Percentiles rank a stretch among this genome's conserved stretches.
Conservation (phyloP, 2,113 vertebrate genomes). For the Prolemur simus region DNA sequence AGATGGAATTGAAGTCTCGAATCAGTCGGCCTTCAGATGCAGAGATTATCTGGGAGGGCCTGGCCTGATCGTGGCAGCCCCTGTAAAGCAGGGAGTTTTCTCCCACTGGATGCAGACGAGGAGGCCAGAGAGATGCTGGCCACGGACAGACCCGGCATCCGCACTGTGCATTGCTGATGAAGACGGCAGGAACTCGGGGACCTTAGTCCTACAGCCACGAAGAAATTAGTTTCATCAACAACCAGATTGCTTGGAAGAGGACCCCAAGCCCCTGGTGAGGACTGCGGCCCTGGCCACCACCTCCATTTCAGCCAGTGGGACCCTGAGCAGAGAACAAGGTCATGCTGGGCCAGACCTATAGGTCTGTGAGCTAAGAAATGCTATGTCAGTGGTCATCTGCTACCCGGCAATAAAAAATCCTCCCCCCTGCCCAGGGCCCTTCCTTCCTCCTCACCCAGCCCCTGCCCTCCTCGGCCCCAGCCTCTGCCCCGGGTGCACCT, state of each 20-base stretch:
- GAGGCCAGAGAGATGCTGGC: neutral
- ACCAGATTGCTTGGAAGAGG: neutral
- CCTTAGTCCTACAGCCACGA: neutral
- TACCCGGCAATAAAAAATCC: neutral
- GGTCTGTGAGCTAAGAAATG: neutral
- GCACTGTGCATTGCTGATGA: fast-evolving
- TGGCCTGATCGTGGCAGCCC: neutral
- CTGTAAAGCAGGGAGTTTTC: neutral
- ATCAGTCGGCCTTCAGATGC: neutral
- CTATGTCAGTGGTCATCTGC: neutral
- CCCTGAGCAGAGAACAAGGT: neutral
- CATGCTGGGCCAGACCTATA: neutral
- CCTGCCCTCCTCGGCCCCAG: neutral
- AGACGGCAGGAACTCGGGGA: neutral
- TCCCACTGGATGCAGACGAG: neutral
- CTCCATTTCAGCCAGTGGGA: neutral
- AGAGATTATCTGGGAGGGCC: neutral
- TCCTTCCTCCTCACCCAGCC: neutral
- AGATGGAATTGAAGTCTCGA: neutral
- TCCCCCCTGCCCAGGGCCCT: neutral
- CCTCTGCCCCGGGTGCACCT: neutral
- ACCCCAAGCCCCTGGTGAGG: neutral
- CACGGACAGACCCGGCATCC: fast-evolving
- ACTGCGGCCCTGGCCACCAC: too few species aligned
- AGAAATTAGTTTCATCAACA: neutral